Percentiles rank a stretch among this genome's conserved stretches.
These are phyloP conservation scores for Cyrtorhinus lividipennis DNA, from an alignment of 1,140 invertebrate species.

Conservation along the genomic window DNA sequence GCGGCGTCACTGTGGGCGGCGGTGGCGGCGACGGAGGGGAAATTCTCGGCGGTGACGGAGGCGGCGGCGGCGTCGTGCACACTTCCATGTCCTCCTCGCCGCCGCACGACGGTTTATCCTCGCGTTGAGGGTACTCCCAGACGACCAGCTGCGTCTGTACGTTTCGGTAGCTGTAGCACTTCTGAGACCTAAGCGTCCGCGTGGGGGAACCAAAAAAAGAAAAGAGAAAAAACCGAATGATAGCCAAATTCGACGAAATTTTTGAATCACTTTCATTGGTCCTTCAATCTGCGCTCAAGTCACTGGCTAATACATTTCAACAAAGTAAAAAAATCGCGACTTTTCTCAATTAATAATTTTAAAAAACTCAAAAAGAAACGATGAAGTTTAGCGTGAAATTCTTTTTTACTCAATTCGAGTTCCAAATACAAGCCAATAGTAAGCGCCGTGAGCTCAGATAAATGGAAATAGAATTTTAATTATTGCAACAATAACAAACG, in stretches of 20 bases:
- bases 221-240: constrained; percentile 22
- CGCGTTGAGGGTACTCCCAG: constrained; percentile 48
- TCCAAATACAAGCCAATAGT: too few species aligned
- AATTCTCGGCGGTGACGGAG: constrained; percentile 21
- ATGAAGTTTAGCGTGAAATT: too few species aligned
- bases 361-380: too few species aligned
- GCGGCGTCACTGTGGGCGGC: constrained; percentile 11
- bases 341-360: too few species aligned
- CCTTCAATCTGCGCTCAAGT: not conserved
- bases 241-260: not conserved
- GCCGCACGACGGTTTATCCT: constrained; percentile 27
- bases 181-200: constrained; percentile 44
- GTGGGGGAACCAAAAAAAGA: constrained; percentile 30
- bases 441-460: not conserved
- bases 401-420: too few species aligned
- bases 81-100: constrained; percentile 46
- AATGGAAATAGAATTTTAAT: not conserved
- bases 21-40: constrained; percentile 17
- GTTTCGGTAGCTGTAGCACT: constrained; percentile 53
- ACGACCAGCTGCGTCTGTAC: constrained; percentile 39
- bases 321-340: not conserved
- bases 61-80: constrained; percentile 41
- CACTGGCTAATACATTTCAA: not conserved
- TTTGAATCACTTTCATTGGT: too few species aligned
- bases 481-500: not conserved